phyloP scores from a whole-genome alignment of 2,113 vertebrate species.

The Prunella himalayana region DNA sequence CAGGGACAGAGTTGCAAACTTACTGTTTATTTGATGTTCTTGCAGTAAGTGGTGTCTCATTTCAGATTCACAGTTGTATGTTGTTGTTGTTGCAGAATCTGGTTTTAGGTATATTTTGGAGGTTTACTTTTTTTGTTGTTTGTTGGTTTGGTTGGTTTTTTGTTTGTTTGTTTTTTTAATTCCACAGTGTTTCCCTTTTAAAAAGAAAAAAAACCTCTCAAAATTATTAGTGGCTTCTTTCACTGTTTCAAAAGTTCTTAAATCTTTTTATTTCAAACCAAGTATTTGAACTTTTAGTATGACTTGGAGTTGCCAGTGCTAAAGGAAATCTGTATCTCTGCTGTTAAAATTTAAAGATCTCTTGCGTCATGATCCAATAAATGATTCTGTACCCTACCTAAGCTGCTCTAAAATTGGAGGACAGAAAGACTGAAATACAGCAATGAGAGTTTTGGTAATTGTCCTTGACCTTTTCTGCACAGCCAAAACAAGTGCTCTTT shows the following conservation, averaged over 20 bases:
- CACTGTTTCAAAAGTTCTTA: background rate
- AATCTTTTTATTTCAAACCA: background rate
- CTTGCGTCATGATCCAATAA: background rate
- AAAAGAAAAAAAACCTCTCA: background rate
- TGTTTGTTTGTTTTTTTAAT: background rate
- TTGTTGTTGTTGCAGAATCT: background rate
- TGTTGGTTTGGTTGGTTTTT: no score
- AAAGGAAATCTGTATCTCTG: background rate
- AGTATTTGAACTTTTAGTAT: accelerated
- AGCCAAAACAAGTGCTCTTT: background rate
- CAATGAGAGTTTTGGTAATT: background rate
- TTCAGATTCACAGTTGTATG: background rate
- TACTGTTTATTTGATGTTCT: background rate
- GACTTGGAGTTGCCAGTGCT: background rate
- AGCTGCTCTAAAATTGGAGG: background rate
- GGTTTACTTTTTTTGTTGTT: background rate
- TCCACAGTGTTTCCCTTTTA: background rate
- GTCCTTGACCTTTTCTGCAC: background rate
- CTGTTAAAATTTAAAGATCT: background rate
- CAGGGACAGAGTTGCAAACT: background rate
- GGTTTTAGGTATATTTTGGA: accelerated
- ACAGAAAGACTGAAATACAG: background rate
- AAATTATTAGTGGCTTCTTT: background rate
- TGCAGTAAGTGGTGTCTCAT: background rate
- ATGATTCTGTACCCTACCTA: background rate